Evolutionary conservation across 2,113 vertebrate genomes (phyloP), one percentile per base, ranked within the genome.

Genomic region (Perca fluviatilis): DNA sequence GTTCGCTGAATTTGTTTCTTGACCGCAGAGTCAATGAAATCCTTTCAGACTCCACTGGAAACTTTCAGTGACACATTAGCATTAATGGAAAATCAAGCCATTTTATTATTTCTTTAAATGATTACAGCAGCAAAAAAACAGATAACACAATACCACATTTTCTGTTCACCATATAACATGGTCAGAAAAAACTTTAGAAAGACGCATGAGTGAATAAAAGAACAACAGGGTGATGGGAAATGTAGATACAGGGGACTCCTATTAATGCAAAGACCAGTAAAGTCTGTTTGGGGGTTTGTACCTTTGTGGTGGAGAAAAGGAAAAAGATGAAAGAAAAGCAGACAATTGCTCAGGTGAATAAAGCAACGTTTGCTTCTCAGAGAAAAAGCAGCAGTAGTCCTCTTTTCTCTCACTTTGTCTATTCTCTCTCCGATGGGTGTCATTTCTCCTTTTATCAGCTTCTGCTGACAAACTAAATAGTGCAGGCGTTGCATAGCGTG

Each of bases 11-110:
- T 77, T 71, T 43, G 36, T 23, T 76, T 79, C 71, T 27, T 16
- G 75, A 74, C 73, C 68, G n/a, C 7, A 5, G 63, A 82, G 71
- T 80, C 56, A 54, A 70, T 49, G 14, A 46, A 70, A 27, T 82
- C 21, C 49, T 75, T 49, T 66, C 63, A 36, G 51, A 62, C 69
- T 71, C 64, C n/a, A 12, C 51, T 50, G 57, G 51, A 65, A 67
- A 70, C 43, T 70, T 23, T 57, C 46, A 43, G 18, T 23, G 10
- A 61, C 27, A 61, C 1, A 54, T 61, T 36, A 9, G 46, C 58
- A 40, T 30, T 40, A 27, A 49, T 69, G 69, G 43, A 23, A 74
- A 84, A 80, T 71, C 1, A 13, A 33, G 60, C 7, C 36, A 33
- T 53, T 62, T 74, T 54, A 43, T 27, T 11, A 11, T 61, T 63